phyloP scores from a whole-genome alignment of 2,113 vertebrate genomes.

The Microtus ochrogaster region DNA sequence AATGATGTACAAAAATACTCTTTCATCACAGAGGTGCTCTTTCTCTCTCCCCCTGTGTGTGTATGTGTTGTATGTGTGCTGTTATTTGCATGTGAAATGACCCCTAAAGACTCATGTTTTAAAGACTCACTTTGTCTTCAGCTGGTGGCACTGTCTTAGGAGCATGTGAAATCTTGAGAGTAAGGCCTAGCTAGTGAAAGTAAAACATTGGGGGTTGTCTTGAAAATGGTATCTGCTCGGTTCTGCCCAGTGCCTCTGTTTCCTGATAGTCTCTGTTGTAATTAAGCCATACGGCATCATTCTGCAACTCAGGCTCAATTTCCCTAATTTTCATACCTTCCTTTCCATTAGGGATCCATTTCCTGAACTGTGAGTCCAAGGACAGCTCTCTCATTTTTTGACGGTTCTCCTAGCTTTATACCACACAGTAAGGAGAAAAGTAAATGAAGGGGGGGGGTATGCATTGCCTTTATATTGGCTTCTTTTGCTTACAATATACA shows the following conservation, averaged over 20 bases:
- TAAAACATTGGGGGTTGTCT: no score
- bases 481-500: slow-evolving; percentile 4
- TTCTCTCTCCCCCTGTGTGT: not conserved
- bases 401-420: not conserved
- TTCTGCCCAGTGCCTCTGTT: not conserved
- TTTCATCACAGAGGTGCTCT: not conserved
- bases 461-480: not conserved
- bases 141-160: no score
- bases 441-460: no score
- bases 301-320: not conserved
- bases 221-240: not conserved
- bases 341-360: not conserved
- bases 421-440: not conserved
- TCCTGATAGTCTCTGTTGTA: not conserved
- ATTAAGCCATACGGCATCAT: not conserved
- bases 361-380: not conserved
- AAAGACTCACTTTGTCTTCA: not conserved
- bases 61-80: not conserved
- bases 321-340: not conserved
- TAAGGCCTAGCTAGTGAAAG: not conserved
- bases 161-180: no score
- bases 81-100: not conserved
- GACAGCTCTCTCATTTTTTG: not conserved
- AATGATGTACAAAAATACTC: not conserved
- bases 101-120: not conserved